Conservation (phyloP, 2,113 vertebrate genomes). For the Callionymus lyra region DNA sequence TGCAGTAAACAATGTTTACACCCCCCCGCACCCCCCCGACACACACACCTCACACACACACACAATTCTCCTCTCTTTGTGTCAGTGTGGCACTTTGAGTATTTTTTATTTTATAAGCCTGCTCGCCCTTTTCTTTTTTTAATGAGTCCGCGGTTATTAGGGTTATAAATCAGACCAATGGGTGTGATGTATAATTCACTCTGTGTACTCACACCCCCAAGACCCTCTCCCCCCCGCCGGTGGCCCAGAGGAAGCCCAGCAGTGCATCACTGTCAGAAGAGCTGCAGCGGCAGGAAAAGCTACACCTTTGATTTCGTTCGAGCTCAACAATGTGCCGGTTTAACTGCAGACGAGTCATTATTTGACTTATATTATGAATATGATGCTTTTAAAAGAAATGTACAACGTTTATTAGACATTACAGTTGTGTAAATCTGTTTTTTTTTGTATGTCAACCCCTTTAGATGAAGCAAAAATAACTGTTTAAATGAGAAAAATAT, state of each 20-base stretch:
- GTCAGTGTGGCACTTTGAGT: conserved; percentile 54
- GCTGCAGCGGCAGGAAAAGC: conserved; percentile 37
- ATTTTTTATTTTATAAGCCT: conserved; percentile 64
- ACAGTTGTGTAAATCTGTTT: too few relatives aligned
- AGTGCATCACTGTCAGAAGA: conserved; percentile 93
- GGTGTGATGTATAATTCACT: conserved; percentile 99
- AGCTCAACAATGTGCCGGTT: too few relatives aligned
- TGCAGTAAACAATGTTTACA: conserved; percentile 88
- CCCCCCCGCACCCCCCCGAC: conserved; percentile 30
- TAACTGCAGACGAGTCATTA: too few relatives aligned
- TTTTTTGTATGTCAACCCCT: too few relatives aligned
- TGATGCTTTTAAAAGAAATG: too few relatives aligned
- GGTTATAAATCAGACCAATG: conserved; percentile 98
- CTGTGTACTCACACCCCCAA: conserved; percentile 91
- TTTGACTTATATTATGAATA: too few relatives aligned
- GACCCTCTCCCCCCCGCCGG: conserved; percentile 68
- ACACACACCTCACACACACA: conserved; percentile 15
- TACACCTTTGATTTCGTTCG: conserved; percentile 3
- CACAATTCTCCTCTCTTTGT: conserved; percentile 45
- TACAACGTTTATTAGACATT: too few relatives aligned
- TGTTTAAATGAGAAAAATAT: too few relatives aligned
- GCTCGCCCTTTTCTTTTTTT: conserved; percentile 78
- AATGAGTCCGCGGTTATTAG: conserved; percentile 99
- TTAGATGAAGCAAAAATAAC: too few relatives aligned
- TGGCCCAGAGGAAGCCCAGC: conserved; percentile 89